Evolutionary conservation across 2,113 vertebrate species (phyloP).

Genomic region (Austrofundulus limnaeus): DNA sequence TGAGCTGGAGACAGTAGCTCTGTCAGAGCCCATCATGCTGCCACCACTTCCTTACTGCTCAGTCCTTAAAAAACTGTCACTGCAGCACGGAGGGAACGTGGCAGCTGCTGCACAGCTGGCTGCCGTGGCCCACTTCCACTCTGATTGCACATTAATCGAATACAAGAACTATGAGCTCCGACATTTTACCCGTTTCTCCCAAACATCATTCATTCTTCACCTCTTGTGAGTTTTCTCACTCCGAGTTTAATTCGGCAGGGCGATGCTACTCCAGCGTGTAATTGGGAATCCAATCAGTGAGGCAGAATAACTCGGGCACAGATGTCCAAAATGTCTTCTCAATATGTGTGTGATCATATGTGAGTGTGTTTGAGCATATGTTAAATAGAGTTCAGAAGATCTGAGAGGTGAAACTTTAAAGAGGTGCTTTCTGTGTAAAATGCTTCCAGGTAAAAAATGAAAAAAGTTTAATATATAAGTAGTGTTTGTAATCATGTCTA

Average conservation of each 20-base stretch:
- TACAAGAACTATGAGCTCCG: slow-evolving; percentile 40
- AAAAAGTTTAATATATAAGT: no score
- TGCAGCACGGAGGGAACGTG: slow-evolving; percentile 4
- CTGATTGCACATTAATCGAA: slow-evolving; percentile 48
- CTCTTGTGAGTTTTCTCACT: slow-evolving; percentile 34
- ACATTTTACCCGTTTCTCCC: slow-evolving; percentile 34
- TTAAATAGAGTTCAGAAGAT: slow-evolving; percentile 12
- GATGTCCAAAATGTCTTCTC: slow-evolving; percentile 57
- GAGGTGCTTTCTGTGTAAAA: no score
- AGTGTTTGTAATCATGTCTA: no score
- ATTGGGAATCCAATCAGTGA: slow-evolving; percentile 64
- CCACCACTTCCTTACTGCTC: not conserved
- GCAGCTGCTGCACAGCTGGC: slow-evolving; percentile 48
- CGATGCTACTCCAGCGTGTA: slow-evolving; percentile 76
- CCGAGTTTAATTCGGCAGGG: slow-evolving; percentile 53
- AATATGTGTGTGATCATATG: slow-evolving; percentile 1
- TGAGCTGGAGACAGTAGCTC: slow-evolving; percentile 35
- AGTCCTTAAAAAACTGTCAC: slow-evolving; percentile 22
- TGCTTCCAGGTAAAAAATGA: no score
- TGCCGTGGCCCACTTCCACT: slow-evolving; percentile 49
- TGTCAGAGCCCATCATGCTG: slow-evolving; percentile 15
- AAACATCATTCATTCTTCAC: slow-evolving; percentile 67
- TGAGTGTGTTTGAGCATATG: slow-evolving; percentile 16
- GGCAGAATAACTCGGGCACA: slow-evolving; percentile 65
- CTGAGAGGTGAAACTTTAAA: no score